A percentile compares a stretch with the other conserved stretches of the same genome.
phyloP scores from a whole-genome alignment of 2,113 vertebrate genomes.

The Macquaria ambigua region DNA sequence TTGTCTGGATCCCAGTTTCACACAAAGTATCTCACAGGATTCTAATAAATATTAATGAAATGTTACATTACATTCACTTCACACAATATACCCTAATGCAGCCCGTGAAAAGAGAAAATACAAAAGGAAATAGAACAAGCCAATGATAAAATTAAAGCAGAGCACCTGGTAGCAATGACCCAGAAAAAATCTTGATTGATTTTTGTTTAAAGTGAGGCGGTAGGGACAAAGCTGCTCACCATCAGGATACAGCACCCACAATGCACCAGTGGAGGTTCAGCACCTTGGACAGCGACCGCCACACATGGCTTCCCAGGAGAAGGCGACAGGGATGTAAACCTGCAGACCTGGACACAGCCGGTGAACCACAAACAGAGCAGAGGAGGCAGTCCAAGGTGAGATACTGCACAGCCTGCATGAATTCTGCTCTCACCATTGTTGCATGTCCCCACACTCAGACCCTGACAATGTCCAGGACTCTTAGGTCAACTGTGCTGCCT shows the following conservation, averaged over 20 bases:
- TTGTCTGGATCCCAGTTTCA: not conserved
- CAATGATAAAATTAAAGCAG: not conserved
- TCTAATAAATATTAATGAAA: not conserved
- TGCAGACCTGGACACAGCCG: slow-evolving; percentile 8
- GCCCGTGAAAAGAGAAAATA: not conserved
- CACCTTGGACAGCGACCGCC: slow-evolving; percentile 32
- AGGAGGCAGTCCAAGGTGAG: slow-evolving; percentile 50
- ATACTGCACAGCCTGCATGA: slow-evolving; percentile 20
- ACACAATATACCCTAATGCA: not conserved
- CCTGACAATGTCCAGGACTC: slow-evolving; percentile 9
- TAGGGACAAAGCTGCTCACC: not conserved
- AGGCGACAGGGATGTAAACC: slow-evolving; percentile 19
- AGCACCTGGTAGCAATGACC: not conserved
- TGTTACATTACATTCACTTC: not conserved
- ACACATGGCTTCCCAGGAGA: slow-evolving; percentile 24
- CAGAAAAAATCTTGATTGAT: slow-evolving; percentile 6
- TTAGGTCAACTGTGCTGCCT: slow-evolving; percentile 40
- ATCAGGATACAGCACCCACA: slow-evolving; percentile 17
- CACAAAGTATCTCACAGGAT: not conserved
- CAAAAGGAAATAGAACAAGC: not conserved
- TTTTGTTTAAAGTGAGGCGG: slow-evolving; percentile 5
- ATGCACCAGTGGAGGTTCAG: slow-evolving; percentile 23
- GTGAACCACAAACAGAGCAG: slow-evolving; percentile 19
- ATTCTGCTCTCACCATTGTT: slow-evolving; percentile 18
- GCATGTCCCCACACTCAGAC: slow-evolving; percentile 10